Evolutionary conservation across 2,113 vertebrate genomes (phyloP).

Genomic region (Scomber scombrus): DNA sequence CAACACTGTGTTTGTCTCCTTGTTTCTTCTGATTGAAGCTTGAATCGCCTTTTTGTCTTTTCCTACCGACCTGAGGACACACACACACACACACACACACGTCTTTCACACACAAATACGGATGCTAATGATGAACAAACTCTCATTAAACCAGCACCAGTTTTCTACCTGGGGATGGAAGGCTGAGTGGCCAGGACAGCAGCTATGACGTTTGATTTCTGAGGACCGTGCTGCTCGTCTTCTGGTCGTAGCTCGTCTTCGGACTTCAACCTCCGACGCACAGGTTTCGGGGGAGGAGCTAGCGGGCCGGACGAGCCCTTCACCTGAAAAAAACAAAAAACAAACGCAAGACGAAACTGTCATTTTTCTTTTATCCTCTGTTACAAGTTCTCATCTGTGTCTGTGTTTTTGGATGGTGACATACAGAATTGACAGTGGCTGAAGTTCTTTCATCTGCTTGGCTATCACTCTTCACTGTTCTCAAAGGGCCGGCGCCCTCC

Average conservation of each 20-base stretch:
- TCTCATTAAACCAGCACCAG: too few relatives aligned
- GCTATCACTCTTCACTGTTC: constrained; percentile 92
- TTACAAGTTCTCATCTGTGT: not conserved
- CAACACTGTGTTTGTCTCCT: constrained; percentile 98
- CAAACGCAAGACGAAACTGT: not conserved
- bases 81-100: not conserved
- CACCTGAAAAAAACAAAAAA: constrained; percentile 77
- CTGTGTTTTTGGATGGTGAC: constrained; percentile 33
- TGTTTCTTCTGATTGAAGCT: constrained; percentile 98
- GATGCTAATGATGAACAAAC: not conserved
- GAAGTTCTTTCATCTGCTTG: constrained; percentile 91
- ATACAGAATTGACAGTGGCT: constrained; percentile 89
- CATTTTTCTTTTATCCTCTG: too few relatives aligned
- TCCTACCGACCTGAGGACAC: constrained; percentile 90
- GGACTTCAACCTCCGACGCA: constrained; percentile 96
- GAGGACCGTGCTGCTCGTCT: constrained; percentile 91
- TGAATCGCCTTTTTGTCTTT: constrained; percentile 99
- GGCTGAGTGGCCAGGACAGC: constrained; percentile 93
- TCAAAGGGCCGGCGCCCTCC: constrained; percentile 89
- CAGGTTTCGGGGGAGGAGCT: constrained; percentile 96
- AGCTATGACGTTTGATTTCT: constrained; percentile 91
- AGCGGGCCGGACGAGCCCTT: constrained; percentile 92
- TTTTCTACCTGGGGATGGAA: constrained; percentile 92
- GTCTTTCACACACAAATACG: not conserved
- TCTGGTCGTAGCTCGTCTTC: constrained; percentile 96